phyloP scores from a whole-genome alignment of 2,113 vertebrate species.

The Rhineura floridana region DNA sequence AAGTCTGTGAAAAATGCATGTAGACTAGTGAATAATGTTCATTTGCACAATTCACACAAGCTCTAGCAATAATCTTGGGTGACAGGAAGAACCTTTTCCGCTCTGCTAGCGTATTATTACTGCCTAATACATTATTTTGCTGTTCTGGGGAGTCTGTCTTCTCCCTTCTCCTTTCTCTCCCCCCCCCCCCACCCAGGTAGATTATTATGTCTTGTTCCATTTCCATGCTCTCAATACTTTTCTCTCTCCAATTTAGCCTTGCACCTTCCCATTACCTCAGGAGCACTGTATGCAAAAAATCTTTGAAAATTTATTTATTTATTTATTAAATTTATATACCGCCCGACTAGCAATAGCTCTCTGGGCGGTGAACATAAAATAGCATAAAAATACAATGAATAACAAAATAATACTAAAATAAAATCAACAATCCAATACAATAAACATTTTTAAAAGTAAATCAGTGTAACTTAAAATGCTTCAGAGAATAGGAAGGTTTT shows the following conservation, averaged over 20 bases:
- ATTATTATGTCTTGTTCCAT: no score
- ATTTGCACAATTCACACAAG: neutral
- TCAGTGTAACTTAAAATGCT: no score
- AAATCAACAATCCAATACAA: no score
- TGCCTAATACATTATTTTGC: neutral
- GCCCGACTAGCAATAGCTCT: no score
- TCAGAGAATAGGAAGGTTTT: no score
- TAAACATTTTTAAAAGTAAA: no score
- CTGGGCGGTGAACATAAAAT: no score
- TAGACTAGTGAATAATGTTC: neutral
- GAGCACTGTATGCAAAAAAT: neutral
- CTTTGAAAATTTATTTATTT: no score
- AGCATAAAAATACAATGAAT: no score
- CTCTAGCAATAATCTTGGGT: neutral
- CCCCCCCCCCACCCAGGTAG: neutral
- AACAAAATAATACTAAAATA: no score
- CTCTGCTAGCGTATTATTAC: neutral
- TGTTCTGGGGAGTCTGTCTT: neutral
- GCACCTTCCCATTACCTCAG: no score
- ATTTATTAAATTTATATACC: no score
- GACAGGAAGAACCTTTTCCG: neutral
- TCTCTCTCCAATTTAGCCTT: neutral
- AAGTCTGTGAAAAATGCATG: neutral
- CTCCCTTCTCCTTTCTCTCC: neutral
- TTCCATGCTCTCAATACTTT: neutral